Evolutionary conservation across 2,113 vertebrate genomes (phyloP).

Genomic region (Phocoena phocoena): DNA sequence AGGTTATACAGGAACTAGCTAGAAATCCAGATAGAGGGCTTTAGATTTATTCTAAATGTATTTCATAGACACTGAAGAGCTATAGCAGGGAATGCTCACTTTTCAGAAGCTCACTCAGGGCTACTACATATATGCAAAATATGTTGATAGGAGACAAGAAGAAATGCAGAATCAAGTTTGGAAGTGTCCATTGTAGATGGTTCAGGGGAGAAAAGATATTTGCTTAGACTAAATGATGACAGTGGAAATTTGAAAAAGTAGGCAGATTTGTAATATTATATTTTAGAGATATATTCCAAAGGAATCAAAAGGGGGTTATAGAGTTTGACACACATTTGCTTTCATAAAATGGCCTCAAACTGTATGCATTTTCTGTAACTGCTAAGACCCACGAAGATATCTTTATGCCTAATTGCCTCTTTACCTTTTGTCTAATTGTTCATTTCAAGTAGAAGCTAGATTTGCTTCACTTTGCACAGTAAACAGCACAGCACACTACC

Average conservation of each 20-base stretch:
- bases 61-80: neutral
- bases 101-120: neutral
- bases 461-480: neutral
- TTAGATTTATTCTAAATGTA: neutral
- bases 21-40: neutral
- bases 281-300: neutral
- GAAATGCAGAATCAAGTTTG: neutral
- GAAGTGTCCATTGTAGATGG: neutral
- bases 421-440: constrained; percentile 11
- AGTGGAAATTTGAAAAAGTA: neutral
- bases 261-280: neutral
- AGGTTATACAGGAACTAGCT: neutral
- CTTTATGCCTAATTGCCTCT: neutral
- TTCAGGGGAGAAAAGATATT: neutral
- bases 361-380: neutral
- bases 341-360: neutral
- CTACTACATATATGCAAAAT: neutral
- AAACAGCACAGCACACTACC: neutral
- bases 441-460: neutral
- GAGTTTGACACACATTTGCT: neutral
- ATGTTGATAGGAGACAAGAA: neutral
- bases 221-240: neutral
- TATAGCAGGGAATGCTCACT: neutral
- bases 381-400: neutral
- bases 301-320: neutral